Percentiles rank a stretch among this genome's conserved stretches.
Evolutionary conservation across 2,113 vertebrate species (phyloP).

Genomic region (Etheostoma spectabile): DNA sequence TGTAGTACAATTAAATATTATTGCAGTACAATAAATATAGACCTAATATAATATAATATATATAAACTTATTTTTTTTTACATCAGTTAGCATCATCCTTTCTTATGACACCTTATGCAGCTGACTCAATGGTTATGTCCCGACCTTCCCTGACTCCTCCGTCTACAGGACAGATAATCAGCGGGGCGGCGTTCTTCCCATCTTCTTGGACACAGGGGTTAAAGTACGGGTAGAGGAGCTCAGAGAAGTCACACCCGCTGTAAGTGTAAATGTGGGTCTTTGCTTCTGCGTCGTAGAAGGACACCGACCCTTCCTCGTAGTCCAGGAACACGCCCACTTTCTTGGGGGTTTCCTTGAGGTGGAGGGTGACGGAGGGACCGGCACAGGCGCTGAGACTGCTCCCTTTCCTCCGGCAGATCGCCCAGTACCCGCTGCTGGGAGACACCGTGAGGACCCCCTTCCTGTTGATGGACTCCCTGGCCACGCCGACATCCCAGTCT

Average conservation of each 20-base stretch:
- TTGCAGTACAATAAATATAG: background rate
- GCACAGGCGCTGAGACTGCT: conserved; percentile 53
- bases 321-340: conserved; percentile 86
- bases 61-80: conserved; percentile 10
- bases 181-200: conserved; percentile 44
- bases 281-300: conserved; percentile 81
- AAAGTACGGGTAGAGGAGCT: conserved; percentile 85
- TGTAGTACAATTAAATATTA: conserved; percentile 6
- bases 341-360: conserved; percentile 68
- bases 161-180: conserved; percentile 66
- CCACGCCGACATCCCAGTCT: conserved; percentile 76
- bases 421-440: conserved; percentile 75
- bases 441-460: conserved; percentile 63
- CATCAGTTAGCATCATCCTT: background rate
- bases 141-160: background rate
- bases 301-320: conserved; percentile 82
- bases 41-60: background rate
- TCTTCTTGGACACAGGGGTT: conserved; percentile 67
- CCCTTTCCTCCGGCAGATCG: conserved; percentile 48
- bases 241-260: conserved; percentile 77
- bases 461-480: conserved; percentile 69
- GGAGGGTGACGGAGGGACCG: conserved; percentile 57
- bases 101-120: background rate
- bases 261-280: conserved; percentile 83
- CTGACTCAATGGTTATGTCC: background rate